Percentiles rank a stretch among this genome's conserved stretches.
phyloP scores from a whole-genome alignment of 1,140 invertebrate genomes.

The Tetramorium parvispinum region DNA sequence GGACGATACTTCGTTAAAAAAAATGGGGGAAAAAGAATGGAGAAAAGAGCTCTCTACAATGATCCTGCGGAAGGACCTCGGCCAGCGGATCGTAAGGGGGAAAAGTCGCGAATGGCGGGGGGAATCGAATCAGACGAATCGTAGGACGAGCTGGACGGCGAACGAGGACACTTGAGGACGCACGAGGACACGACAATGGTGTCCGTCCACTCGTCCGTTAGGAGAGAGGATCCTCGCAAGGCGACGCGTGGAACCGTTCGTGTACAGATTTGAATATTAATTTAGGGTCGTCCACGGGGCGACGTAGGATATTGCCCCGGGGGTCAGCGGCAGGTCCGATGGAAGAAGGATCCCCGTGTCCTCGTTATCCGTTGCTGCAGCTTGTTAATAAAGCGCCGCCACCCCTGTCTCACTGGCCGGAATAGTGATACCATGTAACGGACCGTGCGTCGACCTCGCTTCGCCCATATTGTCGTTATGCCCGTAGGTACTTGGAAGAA shows the following conservation, averaged over 20 bases:
- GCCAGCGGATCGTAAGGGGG: constrained; percentile 50
- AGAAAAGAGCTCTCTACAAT: constrained; percentile 32
- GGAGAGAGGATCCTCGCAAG: constrained; percentile 50
- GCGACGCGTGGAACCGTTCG: constrained; percentile 67
- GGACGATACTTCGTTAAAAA: constrained; percentile 3
- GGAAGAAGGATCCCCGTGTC: constrained; percentile 64
- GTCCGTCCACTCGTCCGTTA: constrained; percentile 70
- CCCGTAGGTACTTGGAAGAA: constrained; percentile 25
- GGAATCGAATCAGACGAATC: constrained; percentile 71
- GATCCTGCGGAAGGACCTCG: constrained; percentile 51
- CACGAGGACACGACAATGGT: constrained; percentile 68
- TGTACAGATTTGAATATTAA: constrained; percentile 83
- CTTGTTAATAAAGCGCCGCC: constrained; percentile 68
- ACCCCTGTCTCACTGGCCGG: constrained; percentile 39
- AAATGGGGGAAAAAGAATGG: background rate
- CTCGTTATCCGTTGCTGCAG: constrained; percentile 69
- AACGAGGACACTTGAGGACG: constrained; percentile 62
- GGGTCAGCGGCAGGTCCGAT: constrained; percentile 74
- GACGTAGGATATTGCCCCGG: constrained; percentile 71
- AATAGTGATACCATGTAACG: constrained; percentile 63
- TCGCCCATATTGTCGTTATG: constrained; percentile 8
- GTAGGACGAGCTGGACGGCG: constrained; percentile 61
- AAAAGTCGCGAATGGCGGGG: background rate
- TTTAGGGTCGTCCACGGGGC: constrained; percentile 74
- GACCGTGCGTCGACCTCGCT: constrained; percentile 17